Evolutionary conservation across 64 coral and sea anemone species (phyloP), one percentile per base, ranked within the genome.

Genomic region (Cladopsammia gracilis): DNA sequence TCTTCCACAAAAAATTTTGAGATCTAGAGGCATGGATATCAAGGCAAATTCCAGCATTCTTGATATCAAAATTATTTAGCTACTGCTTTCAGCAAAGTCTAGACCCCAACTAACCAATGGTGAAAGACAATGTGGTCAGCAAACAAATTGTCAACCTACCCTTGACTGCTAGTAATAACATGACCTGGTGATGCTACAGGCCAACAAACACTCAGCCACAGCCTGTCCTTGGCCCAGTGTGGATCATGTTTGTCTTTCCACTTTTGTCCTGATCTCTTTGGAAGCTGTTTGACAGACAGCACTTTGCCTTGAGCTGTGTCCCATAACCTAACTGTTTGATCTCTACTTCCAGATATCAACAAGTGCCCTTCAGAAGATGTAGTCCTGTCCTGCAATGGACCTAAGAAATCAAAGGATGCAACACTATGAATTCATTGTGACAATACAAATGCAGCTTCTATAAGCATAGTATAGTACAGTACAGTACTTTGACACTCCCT

Each of bases 161-260:
- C 87, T 80, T 98, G 96, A 48, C 92, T 91, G 59, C 97, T 98
- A 23, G 87, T 89, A 50, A 98, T 92, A 62, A 98, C 75, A 43
- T 83, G 78, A 64, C 92, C 80, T 48, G 87, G 48, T 70, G 86
- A 89, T 87, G 77, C 49, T n/a, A 66, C n/a, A 42, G 91, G 82
- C 97, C 97, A 98, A 77, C 97, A 96, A 1, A 98, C 79, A n/a
- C 94, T 85, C 74, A 96, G 68, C 97, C 97, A 98, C 48, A 98
- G 58, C 24, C 97, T 92, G 74, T 86, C 78, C 24, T 92, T 95
- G 50, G 86, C 56, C 7, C 95, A 87, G 50, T 87, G 83, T 76
- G 95, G 87, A 59, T 98, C 93, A 79, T 95, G 72, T 9, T 88
- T 90, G 50, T 95, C 94, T 76, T 88, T 93, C 90, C 94, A 95